A percentile compares a stretch with the other conserved stretches of the same genome.
Conservation (phyloP, 2,113 vertebrate genomes). For the Leuciscus idus region DNA sequence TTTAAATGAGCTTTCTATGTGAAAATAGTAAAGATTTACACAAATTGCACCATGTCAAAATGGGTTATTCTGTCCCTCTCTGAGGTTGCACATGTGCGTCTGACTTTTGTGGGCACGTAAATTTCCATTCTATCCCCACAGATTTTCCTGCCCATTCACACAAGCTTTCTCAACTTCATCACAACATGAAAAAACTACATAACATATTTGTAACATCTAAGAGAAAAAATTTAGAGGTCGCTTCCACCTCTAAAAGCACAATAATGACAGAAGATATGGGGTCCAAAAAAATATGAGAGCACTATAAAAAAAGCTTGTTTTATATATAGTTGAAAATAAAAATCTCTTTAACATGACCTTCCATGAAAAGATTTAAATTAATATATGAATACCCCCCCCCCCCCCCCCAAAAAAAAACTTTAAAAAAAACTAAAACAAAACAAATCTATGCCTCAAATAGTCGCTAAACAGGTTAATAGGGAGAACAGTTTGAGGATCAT, state of each 20-base stretch:
- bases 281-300: not conserved
- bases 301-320: not conserved
- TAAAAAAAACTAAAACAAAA: not conserved
- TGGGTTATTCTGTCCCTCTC: conserved; percentile 3
- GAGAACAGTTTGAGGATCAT: not conserved
- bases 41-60: not conserved
- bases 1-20: conserved; percentile 9
- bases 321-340: too few relatives aligned
- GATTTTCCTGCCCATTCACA: conserved; percentile 13
- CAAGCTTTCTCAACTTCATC: not conserved
- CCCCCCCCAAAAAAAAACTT: too few relatives aligned
- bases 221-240: not conserved
- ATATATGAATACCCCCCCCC: too few relatives aligned
- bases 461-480: not conserved
- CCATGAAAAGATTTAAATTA: too few relatives aligned
- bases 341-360: too few relatives aligned
- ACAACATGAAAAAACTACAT: not conserved
- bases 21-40: conserved; percentile 15
- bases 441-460: not conserved
- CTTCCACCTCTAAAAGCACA: not conserved
- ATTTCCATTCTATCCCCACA: conserved; percentile 34
- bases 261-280: not conserved
- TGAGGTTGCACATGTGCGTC: not conserved
- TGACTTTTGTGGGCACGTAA: conserved; percentile 28
- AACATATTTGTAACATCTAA: conserved; percentile 1